Conservation (phyloP, 2,888 invertebrate genomes). For the Ganaspis brasiliensis region DNA sequence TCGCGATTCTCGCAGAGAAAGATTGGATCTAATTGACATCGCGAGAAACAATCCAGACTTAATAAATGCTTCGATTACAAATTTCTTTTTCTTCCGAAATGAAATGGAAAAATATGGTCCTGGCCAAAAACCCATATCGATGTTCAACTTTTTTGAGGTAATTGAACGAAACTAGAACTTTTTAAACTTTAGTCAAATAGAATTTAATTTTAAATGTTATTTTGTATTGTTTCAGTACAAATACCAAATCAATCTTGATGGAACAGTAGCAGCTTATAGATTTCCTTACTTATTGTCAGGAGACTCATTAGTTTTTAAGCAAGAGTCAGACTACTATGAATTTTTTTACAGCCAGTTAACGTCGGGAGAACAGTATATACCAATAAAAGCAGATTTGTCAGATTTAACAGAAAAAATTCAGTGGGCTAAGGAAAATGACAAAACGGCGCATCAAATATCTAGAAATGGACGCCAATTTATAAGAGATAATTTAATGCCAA, state of each 20-base stretch:
- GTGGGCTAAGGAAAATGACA: slow-evolving; percentile 90
- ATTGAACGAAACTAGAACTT: no score
- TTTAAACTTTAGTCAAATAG: no score
- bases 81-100: slow-evolving; percentile 96
- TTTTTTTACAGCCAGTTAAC: slow-evolving; percentile 92
- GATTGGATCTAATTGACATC: slow-evolving; percentile 91
- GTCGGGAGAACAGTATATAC: slow-evolving; percentile 91
- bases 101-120: slow-evolving; percentile 93
- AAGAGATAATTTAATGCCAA: slow-evolving; percentile 89
- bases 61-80: slow-evolving; percentile 95
- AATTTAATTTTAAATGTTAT: not conserved
- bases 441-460: slow-evolving; percentile 85
- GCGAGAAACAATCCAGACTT: slow-evolving; percentile 88
- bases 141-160: slow-evolving; percentile 95
- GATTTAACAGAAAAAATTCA: slow-evolving; percentile 89
- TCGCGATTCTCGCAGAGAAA: slow-evolving; percentile 92
- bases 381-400: slow-evolving; percentile 89
- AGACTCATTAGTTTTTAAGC: slow-evolving; percentile 94
- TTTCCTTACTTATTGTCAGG: slow-evolving; percentile 95
- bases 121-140: slow-evolving; percentile 84
- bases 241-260: slow-evolving; percentile 96
- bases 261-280: slow-evolving; percentile 97
- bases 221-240: slow-evolving; percentile 87
- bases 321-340: slow-evolving; percentile 96
- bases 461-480: slow-evolving; percentile 87